Evolutionary conservation across 92 coral and sea anemone species (phyloP), one percentile per base, ranked within the genome.

Genomic region (Ricordea florida): DNA sequence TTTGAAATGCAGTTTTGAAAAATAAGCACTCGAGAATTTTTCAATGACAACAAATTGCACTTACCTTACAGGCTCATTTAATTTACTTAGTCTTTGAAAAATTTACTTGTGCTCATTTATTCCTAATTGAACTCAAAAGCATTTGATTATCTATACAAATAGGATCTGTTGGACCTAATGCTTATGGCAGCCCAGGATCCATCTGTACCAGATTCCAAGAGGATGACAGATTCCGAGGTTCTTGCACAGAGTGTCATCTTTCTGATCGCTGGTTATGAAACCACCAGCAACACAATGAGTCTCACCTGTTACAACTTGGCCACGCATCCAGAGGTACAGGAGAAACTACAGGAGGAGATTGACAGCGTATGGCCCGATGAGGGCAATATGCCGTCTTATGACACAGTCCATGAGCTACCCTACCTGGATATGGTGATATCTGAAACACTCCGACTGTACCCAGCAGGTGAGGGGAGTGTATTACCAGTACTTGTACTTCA

Each of bases 191-290:
- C 57, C 34, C 48, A 47, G 45, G 70, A 76, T 33, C 46, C 45
- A 21, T 56, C 58, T 6, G 17, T 57, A 24, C 45, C 57, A n/a
- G 72, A 57, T 10, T 47, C 74, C 13, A 88, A 83, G 36, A 83
- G 62, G 28, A 66, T 90, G 67, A 34, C 84, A 2, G 96, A 87
- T 36, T 77, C 56, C 37, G 96, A 87, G 62, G 66, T 90, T 13
- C 28, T 87, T 25, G 92, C 86, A n/a, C 88, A 86, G 60, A 60
- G 92, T 72, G 37, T 83, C 3, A 37, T 79, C 1, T 90, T 86
- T 62, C 74, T 90, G 48, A 20, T 90, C 34, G 97, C 92, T 10
- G 97, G 97, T 6, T 87, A 90, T 69, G 97, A 90, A 51, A 87
- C 92, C 28, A 71, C 90, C 15, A 88, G 87, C 22, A 82, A 78